These are phyloP conservation scores for Euzetes globulus DNA, from an alignment of 2,888 invertebrate species.

Conservation along the genomic window DNA sequence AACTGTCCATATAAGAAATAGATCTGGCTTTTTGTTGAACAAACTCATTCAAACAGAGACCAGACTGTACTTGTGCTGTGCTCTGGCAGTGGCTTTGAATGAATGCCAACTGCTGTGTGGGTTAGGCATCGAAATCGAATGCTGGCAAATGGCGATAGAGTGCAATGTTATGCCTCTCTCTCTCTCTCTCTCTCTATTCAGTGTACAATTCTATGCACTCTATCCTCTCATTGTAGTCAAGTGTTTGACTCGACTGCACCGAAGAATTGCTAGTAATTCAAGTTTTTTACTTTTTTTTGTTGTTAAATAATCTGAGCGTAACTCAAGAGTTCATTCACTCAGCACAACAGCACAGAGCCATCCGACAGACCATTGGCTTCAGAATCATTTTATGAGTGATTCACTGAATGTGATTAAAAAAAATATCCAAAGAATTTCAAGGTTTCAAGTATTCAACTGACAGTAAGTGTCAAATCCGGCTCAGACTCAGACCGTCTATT, in stretches of 20 bases:
- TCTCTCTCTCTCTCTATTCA: not conserved
- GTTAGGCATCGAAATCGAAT: conserved; percentile 10
- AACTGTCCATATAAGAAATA: too few species aligned
- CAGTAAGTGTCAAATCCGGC: not conserved
- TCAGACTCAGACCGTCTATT: not conserved
- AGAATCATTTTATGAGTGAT: not conserved
- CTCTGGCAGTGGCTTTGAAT: not conserved
- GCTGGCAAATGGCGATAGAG: conserved; percentile 4
- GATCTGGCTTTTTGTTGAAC: too few species aligned
- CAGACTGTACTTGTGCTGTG: too few species aligned
- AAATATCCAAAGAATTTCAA: not conserved
- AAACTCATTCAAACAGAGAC: too few species aligned
- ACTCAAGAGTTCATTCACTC: conserved; percentile 1
- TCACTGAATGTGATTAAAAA: not conserved
- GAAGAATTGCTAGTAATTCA: not conserved
- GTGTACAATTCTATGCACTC: not conserved
- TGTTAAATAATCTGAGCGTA: not conserved
- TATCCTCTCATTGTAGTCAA: not conserved
- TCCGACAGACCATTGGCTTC: not conserved
- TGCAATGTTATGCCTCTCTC: not conserved
- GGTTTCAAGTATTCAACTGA: not conserved
- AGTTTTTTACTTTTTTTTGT: too few species aligned
- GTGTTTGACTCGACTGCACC: not conserved
- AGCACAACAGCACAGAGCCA: not conserved
- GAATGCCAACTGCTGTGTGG: conserved; percentile 7